phyloP scores from a whole-genome alignment of 2,888 invertebrate genomes.

The Cerastis rubricosa region DNA sequence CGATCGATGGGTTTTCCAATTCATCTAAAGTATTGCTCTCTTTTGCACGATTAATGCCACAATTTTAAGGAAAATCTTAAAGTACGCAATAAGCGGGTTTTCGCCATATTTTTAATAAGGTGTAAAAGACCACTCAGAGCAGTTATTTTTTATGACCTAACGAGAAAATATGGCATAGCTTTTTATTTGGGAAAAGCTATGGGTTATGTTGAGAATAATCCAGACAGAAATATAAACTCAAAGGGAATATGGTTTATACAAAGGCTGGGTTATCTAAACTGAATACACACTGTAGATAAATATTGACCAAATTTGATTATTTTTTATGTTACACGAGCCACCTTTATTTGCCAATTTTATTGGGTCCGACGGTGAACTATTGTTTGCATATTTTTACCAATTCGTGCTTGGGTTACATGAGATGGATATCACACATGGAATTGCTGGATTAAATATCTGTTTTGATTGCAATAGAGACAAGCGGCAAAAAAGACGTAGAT shows the following conservation, averaged over 20 bases:
- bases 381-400: constrained; percentile 43
- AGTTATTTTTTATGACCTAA: background rate
- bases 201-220: background rate
- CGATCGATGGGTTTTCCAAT: background rate
- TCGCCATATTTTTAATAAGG: background rate
- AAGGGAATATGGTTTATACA: background rate
- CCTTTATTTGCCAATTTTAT: constrained; percentile 45
- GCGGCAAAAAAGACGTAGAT: background rate
- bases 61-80: background rate
- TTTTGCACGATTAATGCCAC: background rate
- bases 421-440: background rate
- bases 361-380: constrained; percentile 36
- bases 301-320: constrained; percentile 37
- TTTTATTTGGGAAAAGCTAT: background rate
- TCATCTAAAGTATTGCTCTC: background rate
- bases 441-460: background rate
- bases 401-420: background rate
- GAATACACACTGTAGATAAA: constrained; percentile 26
- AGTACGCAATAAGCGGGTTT: background rate
- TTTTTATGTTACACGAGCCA: constrained; percentile 26
- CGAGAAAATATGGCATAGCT: background rate
- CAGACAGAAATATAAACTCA: background rate
- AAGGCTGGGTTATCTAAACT: constrained; percentile 16
- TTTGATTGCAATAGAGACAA: background rate
- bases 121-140: constrained; percentile 1